Evolutionary conservation across 2,797 vertebrate genomes (phyloP), one percentile per base, ranked within the genome.

Genomic region (Diceros bicornis): DNA sequence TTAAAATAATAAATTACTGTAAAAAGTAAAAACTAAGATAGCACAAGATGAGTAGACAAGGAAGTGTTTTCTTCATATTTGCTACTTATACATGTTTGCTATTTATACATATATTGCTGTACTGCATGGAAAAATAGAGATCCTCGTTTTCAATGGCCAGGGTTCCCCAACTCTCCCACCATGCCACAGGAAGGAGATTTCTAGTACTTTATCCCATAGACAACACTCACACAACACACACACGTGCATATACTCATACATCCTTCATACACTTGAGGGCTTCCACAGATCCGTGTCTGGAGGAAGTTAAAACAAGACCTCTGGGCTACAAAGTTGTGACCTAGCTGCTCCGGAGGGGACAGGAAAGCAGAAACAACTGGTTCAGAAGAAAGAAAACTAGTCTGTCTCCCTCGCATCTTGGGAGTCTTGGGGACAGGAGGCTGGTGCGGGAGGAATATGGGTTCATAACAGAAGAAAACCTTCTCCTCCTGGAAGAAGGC

Each of bases 21-120:
- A 52, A 82, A 66, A 78, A 89, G n/a, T 69, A 41, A 71, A 91
- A 90, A 88, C 4, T n/a, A 21, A 69, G 68, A 71, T 93, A 37
- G 32, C 9, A 12, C 16, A 66, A 83, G 77, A 55, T 23, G 23
- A 91, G 20, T 13, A 68, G 21, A 91, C 7, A 47, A 83, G 91
- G 27, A 21, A 12, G 1, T 10, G 7, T 29, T 86, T 78, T 3
- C 71, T 85, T 52, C 68, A 27, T 59, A 32, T 23, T 87, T 69
- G 37, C 34, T 74, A 18, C 37, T 41, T 41, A 41, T 41, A 41
- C 41, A 41, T 41, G 5, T 41, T 41, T 41, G 41, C 41, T 41
- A 41, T 41, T 41, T 41, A 41, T 41, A 41, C 41, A 41, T 5
- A 41, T 41, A 41, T 41, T 41, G 41, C 41, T 47, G 37, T 27